phyloP scores from a whole-genome alignment of 2,797 vertebrate genomes.

The Anolis apletophallus region DNA sequence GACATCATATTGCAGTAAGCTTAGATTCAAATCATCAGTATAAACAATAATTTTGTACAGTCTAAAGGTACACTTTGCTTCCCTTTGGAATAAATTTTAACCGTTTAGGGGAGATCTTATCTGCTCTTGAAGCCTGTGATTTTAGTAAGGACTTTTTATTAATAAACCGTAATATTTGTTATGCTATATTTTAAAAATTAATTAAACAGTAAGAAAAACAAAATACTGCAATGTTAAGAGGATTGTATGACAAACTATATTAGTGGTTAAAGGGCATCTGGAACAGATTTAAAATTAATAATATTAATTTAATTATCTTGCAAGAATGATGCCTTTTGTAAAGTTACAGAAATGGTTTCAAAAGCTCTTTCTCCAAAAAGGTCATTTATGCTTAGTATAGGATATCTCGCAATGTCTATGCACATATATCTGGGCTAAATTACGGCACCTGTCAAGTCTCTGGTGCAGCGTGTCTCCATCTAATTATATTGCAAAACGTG shows the following conservation, averaged over 20 bases:
- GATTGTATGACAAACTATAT: conserved; percentile 48
- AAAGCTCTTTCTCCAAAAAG: not conserved
- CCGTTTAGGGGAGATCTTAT: not conserved
- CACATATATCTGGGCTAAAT: conserved; percentile 8
- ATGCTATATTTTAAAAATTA: not conserved
- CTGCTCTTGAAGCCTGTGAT: not conserved
- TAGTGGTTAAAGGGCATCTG: not conserved
- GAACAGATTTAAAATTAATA: conserved; percentile 20
- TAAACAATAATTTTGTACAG: not conserved
- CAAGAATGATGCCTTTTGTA: not conserved
- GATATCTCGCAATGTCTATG: not conserved
- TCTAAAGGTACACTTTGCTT: not conserved
- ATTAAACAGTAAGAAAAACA: not conserved
- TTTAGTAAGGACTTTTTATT: not conserved
- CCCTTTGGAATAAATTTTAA: not conserved
- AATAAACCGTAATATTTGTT: too few relatives aligned
- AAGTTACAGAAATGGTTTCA: not conserved
- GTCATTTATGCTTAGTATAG: not conserved
- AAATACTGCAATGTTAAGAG: conserved; percentile 44
- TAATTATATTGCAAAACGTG: conserved; percentile 19
- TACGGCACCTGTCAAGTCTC: conserved; percentile 20
- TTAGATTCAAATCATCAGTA: not conserved
- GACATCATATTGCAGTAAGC: not conserved
- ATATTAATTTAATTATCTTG: not conserved
- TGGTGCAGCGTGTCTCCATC: conserved; percentile 5